Evolutionary conservation across 2,113 vertebrate genomes (phyloP).

Genomic region (Leptocoma aspasia): DNA sequence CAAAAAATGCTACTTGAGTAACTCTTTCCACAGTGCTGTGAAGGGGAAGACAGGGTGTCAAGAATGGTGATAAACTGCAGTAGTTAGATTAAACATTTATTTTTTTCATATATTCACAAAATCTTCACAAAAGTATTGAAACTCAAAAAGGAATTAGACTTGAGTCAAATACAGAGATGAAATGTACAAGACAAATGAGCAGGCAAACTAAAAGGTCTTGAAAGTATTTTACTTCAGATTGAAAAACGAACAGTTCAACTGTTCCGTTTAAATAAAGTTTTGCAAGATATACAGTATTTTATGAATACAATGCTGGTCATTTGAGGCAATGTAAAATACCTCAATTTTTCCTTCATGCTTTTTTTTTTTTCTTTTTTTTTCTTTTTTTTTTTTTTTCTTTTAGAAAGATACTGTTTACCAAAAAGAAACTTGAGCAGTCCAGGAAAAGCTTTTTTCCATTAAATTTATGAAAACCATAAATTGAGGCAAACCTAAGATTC

Average conservation of each 20-base stretch:
- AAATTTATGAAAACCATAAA: constrained; percentile 84
- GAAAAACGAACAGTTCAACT: constrained; percentile 79
- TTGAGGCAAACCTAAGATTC: constrained; percentile 82
- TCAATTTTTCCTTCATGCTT: constrained; percentile 77
- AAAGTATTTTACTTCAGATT: constrained; percentile 81
- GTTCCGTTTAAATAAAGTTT: constrained; percentile 75
- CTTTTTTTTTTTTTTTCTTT: constrained; percentile 43
- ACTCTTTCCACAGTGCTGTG: not conserved
- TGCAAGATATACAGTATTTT: constrained; percentile 80
- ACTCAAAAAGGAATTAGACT: constrained; percentile 68
- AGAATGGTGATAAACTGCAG: constrained; percentile 51
- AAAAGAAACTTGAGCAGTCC: constrained; percentile 80
- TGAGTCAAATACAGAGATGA: constrained; percentile 74
- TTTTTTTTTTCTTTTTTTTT: constrained; percentile 10
- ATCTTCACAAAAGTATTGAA: constrained; percentile 69
- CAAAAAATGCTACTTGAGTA: not conserved
- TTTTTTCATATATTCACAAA: constrained; percentile 64
- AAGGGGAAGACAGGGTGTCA: constrained; percentile 8
- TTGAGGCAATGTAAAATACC: constrained; percentile 75
- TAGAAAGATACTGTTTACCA: constrained; percentile 83
- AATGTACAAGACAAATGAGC: constrained; percentile 78
- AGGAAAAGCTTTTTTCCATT: constrained; percentile 83
- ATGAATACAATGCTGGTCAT: constrained; percentile 81
- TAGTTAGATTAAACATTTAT: constrained; percentile 65
- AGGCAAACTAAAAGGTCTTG: constrained; percentile 78